Conservation (phyloP, 2,888 invertebrate species). For the Dynastes tityus region DNA sequence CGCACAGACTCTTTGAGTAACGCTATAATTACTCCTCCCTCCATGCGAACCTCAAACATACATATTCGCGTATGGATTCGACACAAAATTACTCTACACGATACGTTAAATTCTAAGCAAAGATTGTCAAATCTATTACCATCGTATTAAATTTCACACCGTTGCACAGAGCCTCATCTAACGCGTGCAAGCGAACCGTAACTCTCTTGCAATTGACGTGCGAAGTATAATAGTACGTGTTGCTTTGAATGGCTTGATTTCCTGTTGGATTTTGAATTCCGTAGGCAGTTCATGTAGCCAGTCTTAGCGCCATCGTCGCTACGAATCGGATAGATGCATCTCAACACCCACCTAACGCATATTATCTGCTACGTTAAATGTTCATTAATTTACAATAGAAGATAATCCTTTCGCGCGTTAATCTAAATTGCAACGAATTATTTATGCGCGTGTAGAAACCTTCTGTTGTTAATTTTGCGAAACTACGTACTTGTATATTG, state of each 20-base stretch:
- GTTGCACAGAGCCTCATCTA: background rate
- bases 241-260: background rate
- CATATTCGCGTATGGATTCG: too few relatives aligned
- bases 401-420: background rate
- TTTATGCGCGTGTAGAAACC: background rate
- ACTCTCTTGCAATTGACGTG: background rate
- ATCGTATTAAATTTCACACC: background rate
- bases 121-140: slow-evolving; percentile 12
- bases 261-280: background rate
- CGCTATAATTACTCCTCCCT: too few relatives aligned
- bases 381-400: background rate
- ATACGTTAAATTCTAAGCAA: background rate
- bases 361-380: background rate
- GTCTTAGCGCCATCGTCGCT: too few relatives aligned
- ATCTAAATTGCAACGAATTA: background rate
- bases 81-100: background rate
- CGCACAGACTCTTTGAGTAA: too few relatives aligned
- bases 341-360: background rate
- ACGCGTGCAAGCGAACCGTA: background rate
- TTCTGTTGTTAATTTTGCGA: too few relatives aligned
- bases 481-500: too few relatives aligned
- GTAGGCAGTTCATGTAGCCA: background rate
- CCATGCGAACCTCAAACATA: too few relatives aligned
- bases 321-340: background rate
- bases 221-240: background rate